Evolutionary conservation across 2,888 invertebrate species (phyloP), one percentile per base, ranked within the genome.

Genomic region (Amiota minor): DNA sequence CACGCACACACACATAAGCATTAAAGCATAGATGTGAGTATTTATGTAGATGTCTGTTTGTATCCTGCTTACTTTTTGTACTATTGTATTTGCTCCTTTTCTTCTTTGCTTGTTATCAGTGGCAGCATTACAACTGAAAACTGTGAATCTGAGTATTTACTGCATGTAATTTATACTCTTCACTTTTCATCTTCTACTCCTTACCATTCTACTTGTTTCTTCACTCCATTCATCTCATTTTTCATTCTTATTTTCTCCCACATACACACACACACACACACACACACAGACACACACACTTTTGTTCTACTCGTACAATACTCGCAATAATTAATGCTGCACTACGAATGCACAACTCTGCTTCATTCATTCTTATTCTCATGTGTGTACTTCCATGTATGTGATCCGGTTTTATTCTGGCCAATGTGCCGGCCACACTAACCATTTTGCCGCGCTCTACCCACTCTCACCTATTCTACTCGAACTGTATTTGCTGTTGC

Each of bases 291-390:
- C 35, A 35, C 35, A 0, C 35, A 35, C 4, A 35, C 35, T 35
- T 35, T 16, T 18, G 59, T 49, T 68, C 62, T 49, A 16, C n/a
- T n/a, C n/a, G n/a, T n/a, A n/a, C 65, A 47, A 35, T 35, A 59
- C 47, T 65, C 61, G 69, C 72, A 70, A 73, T 73, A 73, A 73
- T 73, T 70, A 73, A 73, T 73, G 73, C 49, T 69, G 68, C 47
- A 46, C 65, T 47, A 65, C 65, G 20, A 65, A 49, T 65, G 46
- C 18, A 47, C 46, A 65, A 65, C 16, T 18, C 65, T 62, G 65
- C 67, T 64, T 23, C 59, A 59, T 11, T 6, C 6, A 35, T 35
- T 35, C 35, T 35, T 35, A 35, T 35, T 6, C 35, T 35, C 35
- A 35, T 35, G 35, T 35, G 35, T 35, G 35, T 35, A 35, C 4